Percentiles rank a stretch among this genome's conserved stretches.
phyloP scores from a whole-genome alignment of 2,797 vertebrate species.

The Mareca penelope region DNA sequence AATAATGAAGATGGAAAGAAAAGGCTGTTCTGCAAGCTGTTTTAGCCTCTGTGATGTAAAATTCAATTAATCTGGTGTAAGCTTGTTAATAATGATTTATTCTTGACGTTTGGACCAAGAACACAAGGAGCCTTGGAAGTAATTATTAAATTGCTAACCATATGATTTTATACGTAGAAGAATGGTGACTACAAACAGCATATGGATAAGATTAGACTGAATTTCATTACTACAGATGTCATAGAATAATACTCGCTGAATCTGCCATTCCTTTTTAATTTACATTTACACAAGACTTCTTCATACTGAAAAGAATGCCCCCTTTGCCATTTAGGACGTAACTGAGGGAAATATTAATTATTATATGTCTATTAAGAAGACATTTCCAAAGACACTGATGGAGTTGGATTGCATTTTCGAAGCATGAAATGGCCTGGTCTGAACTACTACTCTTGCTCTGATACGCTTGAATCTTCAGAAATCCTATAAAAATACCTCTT shows the following conservation, averaged over 20 bases:
- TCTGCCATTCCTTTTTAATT: neutral
- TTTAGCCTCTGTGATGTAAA: neutral
- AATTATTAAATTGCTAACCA: neutral
- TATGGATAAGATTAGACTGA: neutral
- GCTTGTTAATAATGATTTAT: neutral
- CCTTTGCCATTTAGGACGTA: neutral
- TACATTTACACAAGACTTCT: neutral
- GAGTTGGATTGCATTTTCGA: neutral
- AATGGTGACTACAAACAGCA: neutral
- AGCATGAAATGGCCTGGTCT: neutral
- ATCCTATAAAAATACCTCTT: neutral
- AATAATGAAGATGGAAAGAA: neutral
- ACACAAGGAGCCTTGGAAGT: neutral
- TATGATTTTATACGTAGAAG: neutral
- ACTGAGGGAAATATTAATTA: neutral
- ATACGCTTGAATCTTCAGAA: neutral
- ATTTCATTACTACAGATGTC: neutral
- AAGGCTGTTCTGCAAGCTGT: neutral
- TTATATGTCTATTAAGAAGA: neutral
- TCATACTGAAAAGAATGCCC: neutral
- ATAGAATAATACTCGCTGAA: neutral
- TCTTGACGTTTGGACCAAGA: neutral
- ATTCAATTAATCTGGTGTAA: neutral
- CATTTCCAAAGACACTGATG: neutral
- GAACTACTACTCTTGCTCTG: neutral